Evolutionary conservation across 2,113 vertebrate genomes (phyloP).

Genomic region (Mesembrinibis cayennensis): DNA sequence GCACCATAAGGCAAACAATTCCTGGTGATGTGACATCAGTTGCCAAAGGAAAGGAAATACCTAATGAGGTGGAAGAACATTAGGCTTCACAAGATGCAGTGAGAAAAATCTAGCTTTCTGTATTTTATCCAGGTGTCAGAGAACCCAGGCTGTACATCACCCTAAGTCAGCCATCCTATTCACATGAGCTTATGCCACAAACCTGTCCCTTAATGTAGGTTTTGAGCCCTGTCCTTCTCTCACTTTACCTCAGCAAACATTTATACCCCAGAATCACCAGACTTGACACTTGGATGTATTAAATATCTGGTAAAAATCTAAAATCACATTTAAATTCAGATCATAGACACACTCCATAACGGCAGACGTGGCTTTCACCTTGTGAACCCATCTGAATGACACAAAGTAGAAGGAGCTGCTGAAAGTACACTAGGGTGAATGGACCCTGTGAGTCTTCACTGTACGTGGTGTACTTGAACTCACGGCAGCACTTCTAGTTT

Average conservation of each 20-base stretch:
- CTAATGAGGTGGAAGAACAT: neutral
- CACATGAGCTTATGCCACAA: neutral
- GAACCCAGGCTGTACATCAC: neutral
- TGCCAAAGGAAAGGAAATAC: neutral
- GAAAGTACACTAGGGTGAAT: neutral
- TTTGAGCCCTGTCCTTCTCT: neutral
- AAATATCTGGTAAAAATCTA: neutral
- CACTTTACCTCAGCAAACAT: neutral
- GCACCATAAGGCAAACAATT: neutral
- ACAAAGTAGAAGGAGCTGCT: neutral
- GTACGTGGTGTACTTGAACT: neutral
- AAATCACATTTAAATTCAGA: neutral
- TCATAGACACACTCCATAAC: neutral
- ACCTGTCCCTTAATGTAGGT: neutral
- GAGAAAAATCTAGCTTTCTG: neutral
- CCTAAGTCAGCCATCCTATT: neutral
- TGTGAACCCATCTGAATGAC: neutral
- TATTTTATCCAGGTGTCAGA: neutral
- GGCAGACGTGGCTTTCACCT: neutral
- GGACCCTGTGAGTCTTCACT: neutral
- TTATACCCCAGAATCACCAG: neutral
- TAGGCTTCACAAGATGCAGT: neutral
- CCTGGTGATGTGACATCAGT: neutral
- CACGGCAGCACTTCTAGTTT: neutral
- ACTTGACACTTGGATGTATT: neutral